A percentile compares a stretch with the other conserved stretches of the same genome.
Evolutionary conservation across 1,140 invertebrate species (phyloP).

Genomic region (Brachionus manjavacas): DNA sequence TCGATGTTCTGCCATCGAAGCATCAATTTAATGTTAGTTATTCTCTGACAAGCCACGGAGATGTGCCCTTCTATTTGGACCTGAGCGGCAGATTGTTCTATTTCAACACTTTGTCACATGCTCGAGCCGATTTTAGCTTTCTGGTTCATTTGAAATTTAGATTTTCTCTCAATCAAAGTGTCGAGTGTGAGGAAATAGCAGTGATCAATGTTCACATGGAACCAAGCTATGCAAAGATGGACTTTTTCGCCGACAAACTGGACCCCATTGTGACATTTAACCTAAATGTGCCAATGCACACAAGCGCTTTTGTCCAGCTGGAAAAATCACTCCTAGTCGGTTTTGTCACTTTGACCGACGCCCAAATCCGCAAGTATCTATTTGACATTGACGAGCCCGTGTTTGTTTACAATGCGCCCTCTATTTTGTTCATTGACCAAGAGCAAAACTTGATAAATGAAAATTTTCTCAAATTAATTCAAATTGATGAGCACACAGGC

Average conservation of each 20-base stretch:
- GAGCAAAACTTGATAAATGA: not conserved
- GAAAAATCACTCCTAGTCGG: not conserved
- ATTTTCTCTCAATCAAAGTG: not conserved
- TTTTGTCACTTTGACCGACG: not conserved
- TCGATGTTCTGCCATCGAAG: not conserved
- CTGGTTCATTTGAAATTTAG: not conserved
- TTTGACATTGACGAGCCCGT: not conserved
- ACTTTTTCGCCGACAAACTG: not conserved
- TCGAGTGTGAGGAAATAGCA: not conserved
- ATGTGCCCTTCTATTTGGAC: conserved; percentile 9
- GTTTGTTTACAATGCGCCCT: not conserved
- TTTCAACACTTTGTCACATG: not conserved
- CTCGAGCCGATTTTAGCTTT: not conserved
- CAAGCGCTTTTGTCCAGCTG: not conserved
- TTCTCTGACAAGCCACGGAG: not conserved
- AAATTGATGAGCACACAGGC: conserved; percentile 7
- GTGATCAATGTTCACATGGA: not conserved
- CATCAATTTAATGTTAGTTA: not conserved
- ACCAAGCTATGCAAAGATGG: not conserved
- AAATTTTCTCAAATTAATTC: not conserved
- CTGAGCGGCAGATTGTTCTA: not conserved
- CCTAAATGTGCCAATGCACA: not conserved
- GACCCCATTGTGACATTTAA: not conserved
- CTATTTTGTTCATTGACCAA: not conserved
- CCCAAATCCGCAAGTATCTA: not conserved